phyloP scores from a whole-genome alignment of 1,140 invertebrate genomes.

The Drosophila littoralis region DNA sequence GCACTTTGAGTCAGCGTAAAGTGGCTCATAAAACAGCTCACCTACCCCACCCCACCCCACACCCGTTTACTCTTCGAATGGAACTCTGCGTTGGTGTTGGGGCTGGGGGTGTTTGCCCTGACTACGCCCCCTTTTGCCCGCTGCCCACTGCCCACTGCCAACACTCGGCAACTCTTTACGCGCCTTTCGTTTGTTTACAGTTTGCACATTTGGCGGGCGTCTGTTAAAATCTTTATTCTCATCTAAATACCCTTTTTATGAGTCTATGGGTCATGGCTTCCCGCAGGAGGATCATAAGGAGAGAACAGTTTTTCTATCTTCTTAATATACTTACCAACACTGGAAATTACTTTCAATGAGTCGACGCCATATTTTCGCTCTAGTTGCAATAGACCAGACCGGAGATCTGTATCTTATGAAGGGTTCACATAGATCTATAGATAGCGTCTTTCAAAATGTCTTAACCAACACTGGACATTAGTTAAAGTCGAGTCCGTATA shows the following conservation, averaged over 20 bases:
- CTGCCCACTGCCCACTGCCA: background rate
- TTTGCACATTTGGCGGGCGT: constrained; percentile 26
- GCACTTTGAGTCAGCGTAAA: constrained; percentile 28
- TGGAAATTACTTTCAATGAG: no score
- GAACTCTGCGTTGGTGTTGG: background rate
- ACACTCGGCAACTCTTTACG: background rate
- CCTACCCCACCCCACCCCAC: background rate
- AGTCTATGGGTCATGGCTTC: no score
- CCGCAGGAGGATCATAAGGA: no score
- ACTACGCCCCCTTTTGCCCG: background rate
- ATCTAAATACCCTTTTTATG: background rate
- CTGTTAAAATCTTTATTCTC: constrained; percentile 18
- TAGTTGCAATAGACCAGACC: no score
- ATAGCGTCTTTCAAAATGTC: no score
- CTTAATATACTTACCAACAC: no score
- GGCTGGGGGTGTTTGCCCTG: constrained; percentile 43
- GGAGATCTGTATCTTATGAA: no score
- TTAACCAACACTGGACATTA: no score
- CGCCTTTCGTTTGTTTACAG: constrained; percentile 22
- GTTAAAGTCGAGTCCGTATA: no score
- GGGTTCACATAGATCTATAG: no score
- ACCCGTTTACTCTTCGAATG: background rate
- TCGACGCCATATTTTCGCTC: no score
- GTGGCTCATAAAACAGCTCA: background rate
- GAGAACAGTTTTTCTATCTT: no score